These are phyloP conservation scores for Oenanthe melanoleuca DNA, from an alignment of 2,113 vertebrate genomes.

Conservation along the genomic window DNA sequence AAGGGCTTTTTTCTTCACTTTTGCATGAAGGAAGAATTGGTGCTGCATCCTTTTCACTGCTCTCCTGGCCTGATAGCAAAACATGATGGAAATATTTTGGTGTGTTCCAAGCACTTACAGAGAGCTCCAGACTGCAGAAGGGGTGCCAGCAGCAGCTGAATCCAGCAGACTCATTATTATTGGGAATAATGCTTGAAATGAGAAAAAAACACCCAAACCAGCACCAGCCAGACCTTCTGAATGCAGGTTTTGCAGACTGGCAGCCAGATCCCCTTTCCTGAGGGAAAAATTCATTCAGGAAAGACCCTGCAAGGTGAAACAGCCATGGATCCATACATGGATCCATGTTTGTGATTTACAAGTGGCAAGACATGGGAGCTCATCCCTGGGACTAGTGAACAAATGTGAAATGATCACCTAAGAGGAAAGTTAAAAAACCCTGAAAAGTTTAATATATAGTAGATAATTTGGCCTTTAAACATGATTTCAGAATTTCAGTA, in stretches of 20 bases:
- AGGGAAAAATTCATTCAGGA: neutral
- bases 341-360: neutral
- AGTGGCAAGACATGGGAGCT: neutral
- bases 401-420: neutral
- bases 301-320: neutral
- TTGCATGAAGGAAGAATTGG: too few species aligned
- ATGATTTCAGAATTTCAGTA: neutral
- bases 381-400: rapidly evolving
- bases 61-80: too few species aligned
- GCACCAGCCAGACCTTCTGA: neutral
- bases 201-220: neutral
- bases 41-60: too few species aligned
- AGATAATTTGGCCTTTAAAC: neutral
- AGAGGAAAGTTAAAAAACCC: neutral
- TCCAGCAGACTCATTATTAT: neutral
- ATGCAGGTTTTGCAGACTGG: neutral
- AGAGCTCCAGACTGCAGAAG: neutral
- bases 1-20: too few species aligned
- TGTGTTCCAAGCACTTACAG: neutral
- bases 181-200: neutral
- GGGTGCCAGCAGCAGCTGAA: neutral
- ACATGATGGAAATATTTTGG: neutral
- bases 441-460: neutral
- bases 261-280: neutral
- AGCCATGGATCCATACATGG: neutral